Percentiles rank a stretch among this genome's conserved stretches.
phyloP scores from a whole-genome alignment of 2,113 vertebrate species.

The Calonectris borealis region DNA sequence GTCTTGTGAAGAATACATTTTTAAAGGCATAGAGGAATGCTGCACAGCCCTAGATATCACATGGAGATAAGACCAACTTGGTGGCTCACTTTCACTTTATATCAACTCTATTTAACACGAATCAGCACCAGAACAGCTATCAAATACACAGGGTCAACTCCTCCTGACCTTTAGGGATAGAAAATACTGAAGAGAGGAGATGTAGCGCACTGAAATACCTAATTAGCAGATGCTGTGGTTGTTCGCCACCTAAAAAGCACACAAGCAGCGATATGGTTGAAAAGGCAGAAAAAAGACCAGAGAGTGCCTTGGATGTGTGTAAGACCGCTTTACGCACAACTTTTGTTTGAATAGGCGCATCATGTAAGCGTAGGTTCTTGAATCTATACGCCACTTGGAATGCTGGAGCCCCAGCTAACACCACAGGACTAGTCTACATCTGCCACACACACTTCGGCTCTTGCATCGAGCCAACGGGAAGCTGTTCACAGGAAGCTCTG shows the following conservation, averaged over 20 bases:
- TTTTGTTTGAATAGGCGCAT: neutral
- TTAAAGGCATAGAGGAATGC: neutral
- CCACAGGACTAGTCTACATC: neutral
- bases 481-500: neutral
- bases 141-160: neutral
- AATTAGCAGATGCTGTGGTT: neutral
- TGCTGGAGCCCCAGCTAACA: neutral
- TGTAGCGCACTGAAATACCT: neutral
- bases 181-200: neutral
- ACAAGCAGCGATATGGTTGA: neutral
- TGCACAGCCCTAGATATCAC: neutral
- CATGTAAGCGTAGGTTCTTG: fast-evolving
- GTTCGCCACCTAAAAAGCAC: neutral
- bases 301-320: neutral
- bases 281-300: neutral
- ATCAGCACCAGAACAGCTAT: neutral
- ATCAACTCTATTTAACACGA: neutral
- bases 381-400: neutral
- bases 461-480: neutral
- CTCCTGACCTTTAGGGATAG: neutral
- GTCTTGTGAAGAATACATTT: neutral
- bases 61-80: neutral
- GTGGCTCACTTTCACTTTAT: neutral
- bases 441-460: neutral
- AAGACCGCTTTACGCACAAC: neutral